Conservation (phyloP, 2,797 vertebrate genomes). For the Lacerta viridis region DNA sequence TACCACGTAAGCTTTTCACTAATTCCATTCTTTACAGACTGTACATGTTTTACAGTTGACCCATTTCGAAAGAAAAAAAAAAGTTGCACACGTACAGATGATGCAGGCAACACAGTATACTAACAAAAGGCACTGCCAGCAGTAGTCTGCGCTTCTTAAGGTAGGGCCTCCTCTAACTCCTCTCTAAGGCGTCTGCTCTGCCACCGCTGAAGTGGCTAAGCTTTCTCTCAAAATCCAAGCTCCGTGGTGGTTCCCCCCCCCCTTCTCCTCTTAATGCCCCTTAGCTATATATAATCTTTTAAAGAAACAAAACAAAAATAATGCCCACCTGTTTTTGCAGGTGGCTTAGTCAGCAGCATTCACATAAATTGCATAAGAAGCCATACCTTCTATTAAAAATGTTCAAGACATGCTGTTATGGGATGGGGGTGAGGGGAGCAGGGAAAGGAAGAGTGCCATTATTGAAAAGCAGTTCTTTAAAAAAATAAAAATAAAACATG, state of each 20-base stretch:
- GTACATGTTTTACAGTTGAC: slow-evolving; percentile 73
- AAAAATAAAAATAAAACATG: not conserved
- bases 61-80: slow-evolving; percentile 55
- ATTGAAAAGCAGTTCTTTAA: slow-evolving; percentile 17
- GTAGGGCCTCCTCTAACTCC: slow-evolving; percentile 29
- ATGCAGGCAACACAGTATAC: slow-evolving; percentile 55
- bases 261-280: slow-evolving; percentile 53
- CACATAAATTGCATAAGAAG: slow-evolving; percentile 76
- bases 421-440: not conserved
- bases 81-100: slow-evolving; percentile 46
- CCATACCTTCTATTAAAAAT: slow-evolving; percentile 73
- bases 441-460: slow-evolving; percentile 7
- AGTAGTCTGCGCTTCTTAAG: slow-evolving; percentile 60
- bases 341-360: slow-evolving; percentile 81
- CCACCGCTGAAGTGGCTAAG: slow-evolving; percentile 37
- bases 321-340: slow-evolving; percentile 56
- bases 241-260: slow-evolving; percentile 20
- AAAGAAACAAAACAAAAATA: slow-evolving; percentile 64
- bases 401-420: slow-evolving; percentile 74
- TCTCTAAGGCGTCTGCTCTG: slow-evolving; percentile 31
- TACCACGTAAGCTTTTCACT: slow-evolving; percentile 78
- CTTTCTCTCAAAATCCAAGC: slow-evolving; percentile 51
- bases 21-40: slow-evolving; percentile 70
- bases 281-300: slow-evolving; percentile 4
- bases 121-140: slow-evolving; percentile 83